Evolutionary conservation across 1,140 invertebrate genomes (phyloP).

Genomic region (Drosophila virilis): DNA sequence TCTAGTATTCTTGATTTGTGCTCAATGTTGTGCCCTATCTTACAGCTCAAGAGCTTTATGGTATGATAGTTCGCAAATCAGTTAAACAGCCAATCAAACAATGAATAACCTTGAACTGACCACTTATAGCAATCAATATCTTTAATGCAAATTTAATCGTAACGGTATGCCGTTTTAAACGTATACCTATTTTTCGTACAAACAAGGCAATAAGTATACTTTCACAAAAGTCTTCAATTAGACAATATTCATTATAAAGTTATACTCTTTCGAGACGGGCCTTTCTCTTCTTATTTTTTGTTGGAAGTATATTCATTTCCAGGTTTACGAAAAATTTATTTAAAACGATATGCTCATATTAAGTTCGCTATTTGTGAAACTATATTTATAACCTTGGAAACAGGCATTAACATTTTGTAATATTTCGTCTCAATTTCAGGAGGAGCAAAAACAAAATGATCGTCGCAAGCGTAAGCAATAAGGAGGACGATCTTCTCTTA

Average conservation of each 20-base stretch:
- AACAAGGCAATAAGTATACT: slow-evolving; percentile 75
- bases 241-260: slow-evolving; percentile 9
- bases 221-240: slow-evolving; percentile 58
- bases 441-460: slow-evolving; percentile 78
- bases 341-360: background rate
- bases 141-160: slow-evolving; percentile 14
- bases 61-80: slow-evolving; percentile 45
- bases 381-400: slow-evolving; percentile 67
- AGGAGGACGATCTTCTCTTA: background rate
- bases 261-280: slow-evolving; percentile 1
- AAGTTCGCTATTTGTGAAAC: slow-evolving; percentile 62
- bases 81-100: slow-evolving; percentile 23
- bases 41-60: slow-evolving; percentile 76
- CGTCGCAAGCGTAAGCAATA: slow-evolving; percentile 72
- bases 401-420: background rate
- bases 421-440: slow-evolving; percentile 54
- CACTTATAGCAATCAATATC: slow-evolving; percentile 19
- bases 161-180: slow-evolving; percentile 48
- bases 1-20: slow-evolving; percentile 9
- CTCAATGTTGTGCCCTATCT: slow-evolving; percentile 30
- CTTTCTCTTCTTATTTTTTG: slow-evolving; percentile 6
- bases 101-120: slow-evolving; percentile 36
- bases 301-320: slow-evolving; percentile 70
- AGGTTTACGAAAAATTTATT: slow-evolving; percentile 36
- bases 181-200: slow-evolving; percentile 31